Evolutionary conservation across 2,888 invertebrate genomes (phyloP), one percentile per base, ranked within the genome.

Genomic region (Gnatocerus cornutus): DNA sequence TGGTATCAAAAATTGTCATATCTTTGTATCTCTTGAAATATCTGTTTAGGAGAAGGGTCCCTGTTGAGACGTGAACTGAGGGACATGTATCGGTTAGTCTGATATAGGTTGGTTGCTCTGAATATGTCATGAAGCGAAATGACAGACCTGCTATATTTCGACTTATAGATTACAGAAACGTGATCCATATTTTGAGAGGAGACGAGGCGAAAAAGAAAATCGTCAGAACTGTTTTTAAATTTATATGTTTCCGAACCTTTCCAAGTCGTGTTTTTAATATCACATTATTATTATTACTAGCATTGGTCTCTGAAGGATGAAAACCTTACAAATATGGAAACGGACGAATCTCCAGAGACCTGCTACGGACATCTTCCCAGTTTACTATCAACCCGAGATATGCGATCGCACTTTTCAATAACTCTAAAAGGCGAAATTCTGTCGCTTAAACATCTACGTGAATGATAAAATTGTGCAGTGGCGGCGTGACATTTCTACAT

Each of bases 371-470:
- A 76, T 75, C 65, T 74, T 71, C 77, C 78, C 77, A 78, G 79
- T 82, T 81, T 80, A 81, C 81, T 82, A 81, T 79, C 80, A 80
- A 80, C 78, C 81, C 80, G 81, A 82, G 82, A 81, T 82, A 82
- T 82, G 81, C 79, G 82, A 82, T 83, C 80, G 78, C 80, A 80
- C 81, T 82, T 83, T 84, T 84, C 84, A 84, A 84, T 84, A 84
- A 83, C 82, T 83, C 80, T 84, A 83, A 84, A 83, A 84, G 83
- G 82, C 74, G 77, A 77, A 78, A 80, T 77, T 76, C 73, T 78
- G 80, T 78, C 78, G 76, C 77, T 76, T 75, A 74, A 73, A 76
- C 76, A 75, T 76, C 74, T 45, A 55, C 64, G 30, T 55, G 64
- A 55, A 64, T 64, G 65, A 65, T 65, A 53, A 53, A 63, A 63